Percentiles rank a stretch among this genome's conserved stretches.
phyloP scores from a whole-genome alignment of 1,140 invertebrate species.

The Drosophila nasuta region DNA sequence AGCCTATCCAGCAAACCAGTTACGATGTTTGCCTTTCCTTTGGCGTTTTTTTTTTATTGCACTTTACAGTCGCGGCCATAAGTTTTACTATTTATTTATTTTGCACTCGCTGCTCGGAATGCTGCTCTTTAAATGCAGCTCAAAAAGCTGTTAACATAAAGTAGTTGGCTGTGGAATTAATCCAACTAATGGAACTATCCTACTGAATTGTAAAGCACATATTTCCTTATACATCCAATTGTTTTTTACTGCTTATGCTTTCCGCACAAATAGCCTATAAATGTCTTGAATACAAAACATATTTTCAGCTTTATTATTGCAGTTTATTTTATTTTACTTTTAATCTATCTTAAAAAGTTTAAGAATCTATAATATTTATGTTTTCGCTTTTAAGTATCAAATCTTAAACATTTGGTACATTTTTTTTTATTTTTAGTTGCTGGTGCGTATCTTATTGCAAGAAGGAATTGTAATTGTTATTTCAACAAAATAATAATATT shows the following conservation, averaged over 20 bases:
- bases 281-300: no score
- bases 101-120: neutral
- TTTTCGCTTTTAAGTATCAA: no score
- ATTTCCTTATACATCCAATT: neutral
- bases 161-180: neutral
- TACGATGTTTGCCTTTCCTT: conserved; percentile 29
- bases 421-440: no score
- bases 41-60: conserved; percentile 22
- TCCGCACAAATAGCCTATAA: no score
- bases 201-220: neutral
- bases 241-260: neutral
- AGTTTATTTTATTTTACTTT: no score
- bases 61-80: conserved; percentile 20
- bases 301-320: no score
- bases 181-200: conserved; percentile 5
- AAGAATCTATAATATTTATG: no score
- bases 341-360: no score
- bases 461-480: no score
- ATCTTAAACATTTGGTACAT: no score
- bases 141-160: conserved; percentile 9
- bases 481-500: no score
- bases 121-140: neutral
- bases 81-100: conserved; percentile 11
- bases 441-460: no score
- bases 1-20: conserved; percentile 23